phyloP scores from a whole-genome alignment of 2,888 invertebrate species.

The Acanthosepion esculentum region DNA sequence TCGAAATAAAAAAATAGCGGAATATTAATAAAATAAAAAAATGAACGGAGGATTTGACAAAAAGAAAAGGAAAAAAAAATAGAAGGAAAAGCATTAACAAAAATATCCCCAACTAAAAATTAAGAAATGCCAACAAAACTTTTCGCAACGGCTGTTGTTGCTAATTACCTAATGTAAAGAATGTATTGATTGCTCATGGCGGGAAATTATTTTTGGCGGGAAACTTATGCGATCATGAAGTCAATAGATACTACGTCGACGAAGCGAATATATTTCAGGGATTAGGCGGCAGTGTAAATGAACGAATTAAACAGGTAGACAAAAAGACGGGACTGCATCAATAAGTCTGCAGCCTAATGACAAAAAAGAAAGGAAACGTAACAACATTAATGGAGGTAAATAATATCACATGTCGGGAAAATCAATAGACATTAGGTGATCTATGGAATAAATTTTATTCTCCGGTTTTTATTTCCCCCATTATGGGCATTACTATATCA shows the following conservation, averaged over 20 bases:
- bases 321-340: too few relatives aligned
- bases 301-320: too few relatives aligned
- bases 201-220: constrained; percentile 33
- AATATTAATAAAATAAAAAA: not conserved
- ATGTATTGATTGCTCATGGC: not conserved
- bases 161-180: not conserved
- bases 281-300: too few relatives aligned
- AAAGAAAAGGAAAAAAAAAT: not conserved
- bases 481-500: too few relatives aligned
- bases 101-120: too few relatives aligned
- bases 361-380: too few relatives aligned
- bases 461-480: too few relatives aligned
- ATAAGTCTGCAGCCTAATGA: too few relatives aligned
- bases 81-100: not conserved
- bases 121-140: not conserved
- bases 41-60: not conserved
- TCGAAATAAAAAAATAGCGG: not conserved
- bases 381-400: too few relatives aligned
- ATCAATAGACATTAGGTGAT: too few relatives aligned
- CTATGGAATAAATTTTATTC: too few relatives aligned
- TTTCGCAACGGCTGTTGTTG: not conserved
- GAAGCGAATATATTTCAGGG: not conserved
- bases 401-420: too few relatives aligned
- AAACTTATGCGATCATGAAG: not conserved
- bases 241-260: not conserved